Base-by-base conservation (phyloP, 2,888 invertebrate genomes). In the Lumbricus terrestris region DNA sequence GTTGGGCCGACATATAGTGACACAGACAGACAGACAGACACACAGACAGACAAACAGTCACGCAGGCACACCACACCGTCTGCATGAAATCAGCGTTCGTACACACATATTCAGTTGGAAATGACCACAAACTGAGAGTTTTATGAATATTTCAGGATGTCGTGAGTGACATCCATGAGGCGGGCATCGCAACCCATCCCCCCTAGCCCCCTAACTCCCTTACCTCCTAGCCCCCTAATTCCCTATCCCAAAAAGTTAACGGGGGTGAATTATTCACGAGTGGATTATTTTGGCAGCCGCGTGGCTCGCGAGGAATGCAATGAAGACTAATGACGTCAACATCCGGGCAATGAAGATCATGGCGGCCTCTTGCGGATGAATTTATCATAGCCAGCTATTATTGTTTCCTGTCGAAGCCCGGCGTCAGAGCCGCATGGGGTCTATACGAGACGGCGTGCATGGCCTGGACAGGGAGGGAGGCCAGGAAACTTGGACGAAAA, bases 131-230 rank as follows among this genome's bases (percentile, higher is more conserved):
- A 69, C 29, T n/a, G 69, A 16, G n/a, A 69, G 69, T 69, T 69
- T 69, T 69, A 69, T 69, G 69, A 69, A 69, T 69, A 69, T 69
- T 69, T 69, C 69, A 69, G 69, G 69, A n/a, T 69, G 69, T n/a
- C 69, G 69, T 69, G 69, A 69, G n/a, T n/a, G n/a, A n/a, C n/a
- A n/a, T n/a, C 69, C 69, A 69, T n/a, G n/a, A n/a, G n/a, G n/a
- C 8, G 4, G 69, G 69, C 29, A 69, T 69, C 29, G 18, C 29
- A 8, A n/a, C 69, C 69, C 69, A 6, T 69, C 69, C 69, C 69
- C 69, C 69, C 29, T n/a, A n/a, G n/a, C n/a, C n/a, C n/a, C n/a
- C n/a, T n/a, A n/a, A n/a, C n/a, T n/a, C n/a, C n/a, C n/a, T n/a
- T n/a, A n/a, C n/a, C n/a, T n/a, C n/a, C n/a, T n/a, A n/a, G n/a